Conservation (phyloP, 2,888 invertebrate species). For the Diplazon laetatorius region DNA sequence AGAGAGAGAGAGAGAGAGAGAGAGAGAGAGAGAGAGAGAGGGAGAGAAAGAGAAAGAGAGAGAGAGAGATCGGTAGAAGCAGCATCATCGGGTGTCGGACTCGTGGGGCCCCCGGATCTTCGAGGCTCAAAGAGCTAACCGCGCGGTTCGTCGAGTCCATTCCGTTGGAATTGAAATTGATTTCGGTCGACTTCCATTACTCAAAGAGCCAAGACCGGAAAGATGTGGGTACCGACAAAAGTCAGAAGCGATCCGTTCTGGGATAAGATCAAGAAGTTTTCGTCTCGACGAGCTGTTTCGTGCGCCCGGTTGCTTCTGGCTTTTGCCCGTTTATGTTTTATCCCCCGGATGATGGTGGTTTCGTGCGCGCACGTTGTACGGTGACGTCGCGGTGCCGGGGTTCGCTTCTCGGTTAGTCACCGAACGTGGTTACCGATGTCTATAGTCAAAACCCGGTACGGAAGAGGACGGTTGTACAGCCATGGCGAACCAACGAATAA, state of each 20-base stretch:
- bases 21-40: no score
- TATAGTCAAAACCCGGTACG: conserved; percentile 27
- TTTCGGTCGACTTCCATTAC: conserved; percentile 79
- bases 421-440: conserved; percentile 1
- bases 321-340: conserved; percentile 35
- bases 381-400: neutral
- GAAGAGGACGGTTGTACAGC: conserved; percentile 6
- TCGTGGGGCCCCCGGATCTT: conserved; percentile 54
- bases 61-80: conserved; percentile 46
- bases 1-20: no score
- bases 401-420: conserved; percentile 13
- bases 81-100: conserved; percentile 8
- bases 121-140: conserved; percentile 60
- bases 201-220: conserved; percentile 73
- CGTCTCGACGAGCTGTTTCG: conserved; percentile 56
- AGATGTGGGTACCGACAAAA: conserved; percentile 76
- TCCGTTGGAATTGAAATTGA: conserved; percentile 77
- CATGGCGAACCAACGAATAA: conserved; percentile 42
- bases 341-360: conserved; percentile 12
- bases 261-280: conserved; percentile 70
- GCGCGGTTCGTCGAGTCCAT: conserved; percentile 53
- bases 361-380: conserved; percentile 22
- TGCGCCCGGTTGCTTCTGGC: conserved; percentile 44
- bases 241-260: conserved; percentile 74
- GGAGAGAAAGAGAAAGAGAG: no score